phyloP scores from a whole-genome alignment of 2,888 invertebrate species.

The Callyntrura sp. region DNA sequence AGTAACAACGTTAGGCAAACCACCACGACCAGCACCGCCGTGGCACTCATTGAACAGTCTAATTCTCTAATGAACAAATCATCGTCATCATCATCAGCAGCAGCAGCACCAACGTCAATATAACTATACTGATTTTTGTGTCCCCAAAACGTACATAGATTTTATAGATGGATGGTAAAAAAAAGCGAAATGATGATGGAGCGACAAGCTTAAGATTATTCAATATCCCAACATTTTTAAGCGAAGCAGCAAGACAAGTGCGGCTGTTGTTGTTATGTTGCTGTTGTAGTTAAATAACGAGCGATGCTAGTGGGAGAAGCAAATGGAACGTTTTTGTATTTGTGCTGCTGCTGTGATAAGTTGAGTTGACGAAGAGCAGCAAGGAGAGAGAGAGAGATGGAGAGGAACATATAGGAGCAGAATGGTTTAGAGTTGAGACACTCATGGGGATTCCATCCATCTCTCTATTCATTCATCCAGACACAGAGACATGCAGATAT shows the following conservation, averaged over 20 bases:
- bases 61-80: conserved; percentile 69
- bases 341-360: conserved; percentile 21
- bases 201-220: conserved; percentile 10
- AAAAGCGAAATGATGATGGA: conserved; percentile 8
- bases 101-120: conserved; percentile 11
- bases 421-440: conserved; percentile 41
- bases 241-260: conserved; percentile 42
- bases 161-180: conserved; percentile 19
- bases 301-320: not conserved
- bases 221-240: not conserved
- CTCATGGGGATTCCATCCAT: conserved; percentile 56
- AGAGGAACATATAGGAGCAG: not conserved
- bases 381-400: not conserved
- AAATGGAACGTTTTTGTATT: conserved; percentile 10
- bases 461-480: not conserved
- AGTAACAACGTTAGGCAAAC: conserved; percentile 47
- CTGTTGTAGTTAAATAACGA: not conserved
- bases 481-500: not conserved
- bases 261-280: not conserved
- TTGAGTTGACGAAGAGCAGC: not conserved
- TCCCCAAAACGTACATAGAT: not conserved
- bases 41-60: conserved; percentile 26
- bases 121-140: conserved; percentile 22
- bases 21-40: conserved; percentile 26
- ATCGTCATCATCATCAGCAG: conserved; percentile 45